Conservation (phyloP, 2,888 invertebrate genomes). For the Hypolimnas misippus region DNA sequence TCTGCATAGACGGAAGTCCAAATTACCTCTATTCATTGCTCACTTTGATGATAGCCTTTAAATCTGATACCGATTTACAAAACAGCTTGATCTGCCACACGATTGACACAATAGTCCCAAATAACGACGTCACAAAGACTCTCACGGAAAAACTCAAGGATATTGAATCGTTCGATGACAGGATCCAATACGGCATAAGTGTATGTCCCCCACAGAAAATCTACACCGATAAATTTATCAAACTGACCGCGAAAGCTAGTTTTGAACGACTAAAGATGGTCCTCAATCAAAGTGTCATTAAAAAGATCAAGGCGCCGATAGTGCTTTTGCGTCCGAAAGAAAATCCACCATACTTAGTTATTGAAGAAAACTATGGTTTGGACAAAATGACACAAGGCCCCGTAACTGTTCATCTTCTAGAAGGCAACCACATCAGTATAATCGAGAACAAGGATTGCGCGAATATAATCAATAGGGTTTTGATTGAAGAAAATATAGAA, state of each 20-base stretch:
- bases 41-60: slow-evolving; percentile 72
- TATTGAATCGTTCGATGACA: slow-evolving; percentile 82
- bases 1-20: slow-evolving; percentile 94
- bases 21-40: slow-evolving; percentile 85
- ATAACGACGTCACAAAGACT: slow-evolving; percentile 59
- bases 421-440: slow-evolving; percentile 34
- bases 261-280: slow-evolving; percentile 84
- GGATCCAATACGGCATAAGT: slow-evolving; percentile 78
- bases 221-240: slow-evolving; percentile 63
- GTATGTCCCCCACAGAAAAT: slow-evolving; percentile 65
- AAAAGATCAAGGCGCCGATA: slow-evolving; percentile 67
- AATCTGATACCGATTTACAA: slow-evolving; percentile 79
- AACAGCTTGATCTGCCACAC: slow-evolving; percentile 83
- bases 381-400: slow-evolving; percentile 57
- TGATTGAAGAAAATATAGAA: slow-evolving; percentile 51
- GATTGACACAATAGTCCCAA: slow-evolving; percentile 76
- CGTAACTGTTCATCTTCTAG: slow-evolving; percentile 20
- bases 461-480: slow-evolving; percentile 44
- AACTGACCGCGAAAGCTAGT: slow-evolving; percentile 51
- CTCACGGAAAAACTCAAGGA: slow-evolving; percentile 77
- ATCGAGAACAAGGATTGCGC: slow-evolving; percentile 16
- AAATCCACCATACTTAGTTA: slow-evolving; percentile 71
- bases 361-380: slow-evolving; percentile 88
- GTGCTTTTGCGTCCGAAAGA: slow-evolving; percentile 86
- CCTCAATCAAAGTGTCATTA: slow-evolving; percentile 66